These are phyloP conservation scores for Scylla paramamosain DNA, from an alignment of 1,140 invertebrate species.

Conservation along the genomic window DNA sequence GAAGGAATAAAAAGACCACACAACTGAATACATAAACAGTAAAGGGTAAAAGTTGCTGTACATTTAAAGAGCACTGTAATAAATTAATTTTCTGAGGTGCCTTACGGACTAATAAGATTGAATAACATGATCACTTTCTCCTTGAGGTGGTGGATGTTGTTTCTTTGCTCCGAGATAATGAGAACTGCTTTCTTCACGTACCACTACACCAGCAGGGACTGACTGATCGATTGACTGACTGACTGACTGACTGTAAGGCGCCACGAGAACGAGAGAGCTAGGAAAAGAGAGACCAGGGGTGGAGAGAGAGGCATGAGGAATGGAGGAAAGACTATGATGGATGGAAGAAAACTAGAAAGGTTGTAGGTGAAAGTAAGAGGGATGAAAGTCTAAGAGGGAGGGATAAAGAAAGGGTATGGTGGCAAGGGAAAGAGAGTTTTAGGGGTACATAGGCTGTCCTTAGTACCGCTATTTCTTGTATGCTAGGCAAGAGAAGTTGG, in stretches of 20 bases:
- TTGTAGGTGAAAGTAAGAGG: neutral
- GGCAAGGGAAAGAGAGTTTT: neutral
- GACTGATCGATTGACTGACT: neutral
- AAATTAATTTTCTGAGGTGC: too few species aligned
- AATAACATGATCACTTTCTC: neutral
- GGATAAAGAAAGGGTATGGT: neutral
- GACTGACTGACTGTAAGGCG: neutral
- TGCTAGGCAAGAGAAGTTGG: neutral
- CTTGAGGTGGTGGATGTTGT: neutral
- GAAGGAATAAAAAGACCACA: neutral
- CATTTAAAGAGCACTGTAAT: neutral
- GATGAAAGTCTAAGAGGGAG: neutral
- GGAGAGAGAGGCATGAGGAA: neutral
- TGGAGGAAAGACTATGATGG: neutral
- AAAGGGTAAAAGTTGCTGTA: neutral
- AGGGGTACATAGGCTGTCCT: neutral
- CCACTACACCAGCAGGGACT: neutral
- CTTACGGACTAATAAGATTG: neutral
- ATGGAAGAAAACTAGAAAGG: neutral
- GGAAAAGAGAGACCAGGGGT: neutral
- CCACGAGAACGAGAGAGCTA: neutral
- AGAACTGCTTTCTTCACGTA: slow-evolving; percentile 67
- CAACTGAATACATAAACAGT: neutral
- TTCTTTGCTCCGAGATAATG: slow-evolving; percentile 44
- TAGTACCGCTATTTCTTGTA: neutral